Base-by-base conservation (phyloP, 2,888 invertebrate genomes). In the Smittia sp. region DNA sequence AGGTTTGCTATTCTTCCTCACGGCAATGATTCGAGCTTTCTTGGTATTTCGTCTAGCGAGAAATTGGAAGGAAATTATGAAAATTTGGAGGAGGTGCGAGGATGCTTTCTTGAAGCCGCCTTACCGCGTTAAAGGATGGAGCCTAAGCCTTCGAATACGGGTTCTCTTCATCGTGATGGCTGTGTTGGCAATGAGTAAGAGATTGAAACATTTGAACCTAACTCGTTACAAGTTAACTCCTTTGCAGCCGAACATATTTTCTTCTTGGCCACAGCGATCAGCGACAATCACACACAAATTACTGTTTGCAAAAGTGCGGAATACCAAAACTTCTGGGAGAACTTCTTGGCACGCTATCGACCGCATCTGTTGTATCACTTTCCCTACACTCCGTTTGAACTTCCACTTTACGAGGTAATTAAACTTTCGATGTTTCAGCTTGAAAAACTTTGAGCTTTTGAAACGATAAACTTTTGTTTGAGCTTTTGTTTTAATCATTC, bases 231-330 rank as follows among this genome's bases (percentile, higher is more conserved):
- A n/a, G n/a, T n/a, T n/a, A n/a, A n/a, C n/a, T n/a, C n/a, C n/a
- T 63, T 63, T 38, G 1, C 73, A 70, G 70, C 18, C 20, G 70
- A 70, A 24, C 73, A 73, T n/a, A 18, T 73, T 13, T 63, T 73
- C 11, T 73, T 41, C 15, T 41, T 73, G 6, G 63, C 20, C 0
- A 54, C 52, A 13, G 62, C 73, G 18, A 73, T 63, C 2, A 15
- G 62, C 7, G 54, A 63, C 41, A 73, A 63, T 15, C 18, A 24
- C n/a, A 2, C 63, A 1, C 73, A 73, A n/a, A 1, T 73, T 22
- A 13, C 11, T 4, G 4, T 20, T 7, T 70, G 70, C n/a, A n/a
- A n/a, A n/a, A 70, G 13, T 20, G 38, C 70, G 13, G 32, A 58
- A 25, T 70, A 22, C 0, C 39, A 18, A 20, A 11, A 22, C 4